phyloP scores from a whole-genome alignment of 2,113 vertebrate genomes.

The Uropsilus gracilis region DNA sequence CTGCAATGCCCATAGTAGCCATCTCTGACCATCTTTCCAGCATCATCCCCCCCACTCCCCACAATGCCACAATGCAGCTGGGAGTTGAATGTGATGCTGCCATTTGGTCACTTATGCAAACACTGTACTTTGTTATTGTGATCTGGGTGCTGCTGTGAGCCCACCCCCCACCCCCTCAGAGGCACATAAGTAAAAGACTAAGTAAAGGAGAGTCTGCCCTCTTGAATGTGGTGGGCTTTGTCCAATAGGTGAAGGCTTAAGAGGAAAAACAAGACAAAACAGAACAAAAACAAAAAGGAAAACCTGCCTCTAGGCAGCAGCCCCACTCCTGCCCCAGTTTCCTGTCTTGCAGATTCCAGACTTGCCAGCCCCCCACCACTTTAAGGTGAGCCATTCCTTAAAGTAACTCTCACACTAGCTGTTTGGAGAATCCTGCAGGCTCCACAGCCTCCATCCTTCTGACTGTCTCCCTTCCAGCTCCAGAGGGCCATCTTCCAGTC shows the following conservation, averaged over 20 bases:
- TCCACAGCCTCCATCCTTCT: fast-evolving
- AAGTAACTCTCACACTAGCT: no score
- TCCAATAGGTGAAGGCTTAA: neutral
- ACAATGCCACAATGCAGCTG: neutral
- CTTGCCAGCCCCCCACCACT: no score
- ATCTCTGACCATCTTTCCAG: neutral
- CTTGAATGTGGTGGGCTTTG: neutral
- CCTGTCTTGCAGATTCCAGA: neutral
- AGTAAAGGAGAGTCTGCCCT: no score
- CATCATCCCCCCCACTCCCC: neutral
- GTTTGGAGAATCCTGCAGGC: neutral
- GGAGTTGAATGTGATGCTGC: no score
- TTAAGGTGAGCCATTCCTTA: no score
- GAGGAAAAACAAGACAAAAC: neutral
- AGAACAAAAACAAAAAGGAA: neutral
- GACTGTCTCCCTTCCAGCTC: neutral
- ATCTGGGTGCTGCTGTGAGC: no score
- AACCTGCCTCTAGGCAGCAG: neutral
- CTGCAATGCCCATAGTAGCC: neutral
- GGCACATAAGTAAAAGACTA: no score
- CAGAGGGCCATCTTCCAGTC: neutral
- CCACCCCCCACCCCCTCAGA: no score
- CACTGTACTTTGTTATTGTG: no score
- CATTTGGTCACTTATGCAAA: no score
- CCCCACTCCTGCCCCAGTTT: neutral